Base-by-base conservation (phyloP, 2,797 vertebrate genomes). In the Thunnus albacares region DNA sequence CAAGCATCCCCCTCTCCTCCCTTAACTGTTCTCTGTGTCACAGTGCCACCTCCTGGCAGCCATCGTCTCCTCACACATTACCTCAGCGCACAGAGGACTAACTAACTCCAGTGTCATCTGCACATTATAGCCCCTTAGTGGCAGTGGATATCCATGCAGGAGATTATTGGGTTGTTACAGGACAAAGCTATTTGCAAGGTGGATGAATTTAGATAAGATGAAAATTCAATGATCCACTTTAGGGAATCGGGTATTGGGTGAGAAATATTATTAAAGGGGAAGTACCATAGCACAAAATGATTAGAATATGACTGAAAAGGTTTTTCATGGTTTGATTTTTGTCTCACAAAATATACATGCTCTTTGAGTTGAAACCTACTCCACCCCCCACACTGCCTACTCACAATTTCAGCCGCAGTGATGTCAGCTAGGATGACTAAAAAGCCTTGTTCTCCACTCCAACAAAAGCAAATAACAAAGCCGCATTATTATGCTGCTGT, bases 41-140 rank as follows among this genome's bases (percentile, higher is more conserved):
- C 77, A 83, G 75, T 13, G 66, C 69, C 89, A 14, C 74, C 84
- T 17, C 7, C 52, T 87, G 78, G 77, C n/a, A 13, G 53, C 26
- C 35, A 65, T 14, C 14, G 12, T 28, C 53, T 35, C 57, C 26
- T 47, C 26, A 61, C 14, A 53, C 71, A 68, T 73, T 15, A 38
- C 57, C 30, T 56, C 59, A 43, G 22, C 0, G 28, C 6, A 13
- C 7, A 38, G 11, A 10, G 11, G 38, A 38, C 38, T 30, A 20
- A 49, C 47, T 17, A 20, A 49, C 47, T 17, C 14, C 12, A 4
- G 38, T 3, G 45, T 49, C 62, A 30, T 14, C 47, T 28, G 24
- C 47, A 33, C 26, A 51, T 12, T 64, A 22, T 12, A 8, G 72
- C 20, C 26, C 41, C n/a, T 55, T 33, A 55, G 71, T 69, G 22